Base-by-base conservation (phyloP, 2,797 vertebrate species). In the Epinephelus coioides region DNA sequence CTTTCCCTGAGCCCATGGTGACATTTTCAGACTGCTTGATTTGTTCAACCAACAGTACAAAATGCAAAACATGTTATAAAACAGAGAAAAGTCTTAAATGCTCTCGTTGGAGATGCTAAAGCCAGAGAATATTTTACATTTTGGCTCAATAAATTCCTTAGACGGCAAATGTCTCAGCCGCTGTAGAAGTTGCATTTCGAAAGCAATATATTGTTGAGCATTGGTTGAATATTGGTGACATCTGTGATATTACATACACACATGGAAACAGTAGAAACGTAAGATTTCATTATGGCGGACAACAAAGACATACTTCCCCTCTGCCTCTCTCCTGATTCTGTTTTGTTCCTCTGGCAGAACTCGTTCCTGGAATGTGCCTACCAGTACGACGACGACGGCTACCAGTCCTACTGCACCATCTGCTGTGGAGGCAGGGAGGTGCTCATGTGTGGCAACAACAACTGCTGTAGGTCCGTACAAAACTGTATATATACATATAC, bases 341-440 rank as follows among this genome's bases (percentile, higher is more conserved):
- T 79, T 57, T 51, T 85, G 57, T 71, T 14, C 46, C 53, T 56
- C 21, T 40, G 43, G 11, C 89, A 98, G 98, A 99, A 98, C 94
- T 98, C 97, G 43, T 99, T 99, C 88, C 90, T 99, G 92, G 98
- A 99, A 94, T 99, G 98, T 0, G 98, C 98, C 0, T 99, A 96
- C 94, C 97, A 99, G 96, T 99, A 98, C 0, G 98, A 99, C 0
- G 98, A 99, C 0, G 98, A 99, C 0, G 98, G 98, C 21, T 99
- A 99, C 91, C 98, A 99, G 94, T 98, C 98, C 57, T 99, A 98
- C 91, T 99, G 98, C 91, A 96, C 97, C 0, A 97, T 99, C 90
- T 99, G 98, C 96, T 99, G 98, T 0, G 97, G 97, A 72, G 98
- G 98, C 49, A 95, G 96, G 3, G 97, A 99, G 91, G 96, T 99